Evolutionary conservation across 2,113 vertebrate species (phyloP).

Genomic region (Romanogobio albipinnatus): DNA sequence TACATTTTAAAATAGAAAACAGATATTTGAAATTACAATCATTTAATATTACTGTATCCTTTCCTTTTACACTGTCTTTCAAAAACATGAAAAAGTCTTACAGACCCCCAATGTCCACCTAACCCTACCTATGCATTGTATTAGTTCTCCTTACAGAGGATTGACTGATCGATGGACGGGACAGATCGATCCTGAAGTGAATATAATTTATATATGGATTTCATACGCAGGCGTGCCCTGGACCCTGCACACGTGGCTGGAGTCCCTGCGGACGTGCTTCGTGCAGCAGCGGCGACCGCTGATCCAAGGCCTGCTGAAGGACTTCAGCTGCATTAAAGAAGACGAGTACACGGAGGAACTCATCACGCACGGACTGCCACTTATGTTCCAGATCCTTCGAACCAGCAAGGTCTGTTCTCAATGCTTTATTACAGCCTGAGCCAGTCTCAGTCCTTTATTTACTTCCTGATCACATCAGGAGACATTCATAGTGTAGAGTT

Average conservation of each 20-base stretch:
- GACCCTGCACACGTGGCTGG: constrained; percentile 83
- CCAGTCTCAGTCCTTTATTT: background rate
- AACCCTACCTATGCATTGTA: background rate
- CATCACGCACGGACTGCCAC: constrained; percentile 79
- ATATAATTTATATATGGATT: constrained; percentile 18
- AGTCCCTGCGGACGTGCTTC: constrained; percentile 78
- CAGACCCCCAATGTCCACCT: background rate
- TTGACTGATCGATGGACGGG: background rate
- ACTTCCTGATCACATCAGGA: background rate
- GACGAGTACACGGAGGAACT: constrained; percentile 82
- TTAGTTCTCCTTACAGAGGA: background rate
- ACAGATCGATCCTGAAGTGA: background rate
- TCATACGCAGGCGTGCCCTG: constrained; percentile 78
- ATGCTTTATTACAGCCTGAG: background rate
- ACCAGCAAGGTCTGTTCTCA: constrained; percentile 73
- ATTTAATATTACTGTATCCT: background rate
- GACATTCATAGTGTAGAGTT: background rate
- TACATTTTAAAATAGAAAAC: background rate
- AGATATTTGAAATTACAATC: background rate
- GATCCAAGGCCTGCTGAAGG: constrained; percentile 80
- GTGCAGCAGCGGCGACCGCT: constrained; percentile 77
- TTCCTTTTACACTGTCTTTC: background rate
- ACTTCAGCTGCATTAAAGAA: constrained; percentile 80
- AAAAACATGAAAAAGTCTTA: background rate
- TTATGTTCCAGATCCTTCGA: constrained; percentile 82